Conservation (phyloP, 2,888 invertebrate genomes). For the Teleiodes luculella region DNA sequence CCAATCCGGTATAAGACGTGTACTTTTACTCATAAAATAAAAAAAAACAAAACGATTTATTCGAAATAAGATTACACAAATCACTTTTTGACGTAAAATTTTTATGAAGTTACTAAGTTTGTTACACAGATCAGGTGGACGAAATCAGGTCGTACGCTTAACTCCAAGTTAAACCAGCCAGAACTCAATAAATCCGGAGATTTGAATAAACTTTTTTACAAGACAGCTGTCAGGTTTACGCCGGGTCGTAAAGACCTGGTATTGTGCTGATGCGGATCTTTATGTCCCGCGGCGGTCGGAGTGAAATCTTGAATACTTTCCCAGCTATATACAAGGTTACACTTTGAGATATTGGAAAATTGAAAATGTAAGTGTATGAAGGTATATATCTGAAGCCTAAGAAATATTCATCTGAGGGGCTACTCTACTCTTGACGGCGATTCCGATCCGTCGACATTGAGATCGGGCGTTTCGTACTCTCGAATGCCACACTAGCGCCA, state of each 20-base stretch:
- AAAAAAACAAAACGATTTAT: no score
- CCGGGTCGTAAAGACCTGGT: slow-evolving; percentile 6
- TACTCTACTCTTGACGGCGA: no score
- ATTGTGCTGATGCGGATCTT: slow-evolving; percentile 2
- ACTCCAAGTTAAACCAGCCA: not conserved
- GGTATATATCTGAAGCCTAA: no score
- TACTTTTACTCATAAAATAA: no score
- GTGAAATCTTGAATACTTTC: not conserved
- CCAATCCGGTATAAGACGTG: no score
- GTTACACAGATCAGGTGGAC: not conserved
- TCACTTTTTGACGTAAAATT: no score
- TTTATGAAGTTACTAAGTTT: not conserved
- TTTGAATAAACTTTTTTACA: slow-evolving; percentile 15
- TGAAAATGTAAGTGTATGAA: no score
- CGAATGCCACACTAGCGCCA: no score
- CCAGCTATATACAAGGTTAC: not conserved
- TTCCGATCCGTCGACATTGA: no score
- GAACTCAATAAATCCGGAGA: slow-evolving; percentile 9
- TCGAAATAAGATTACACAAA: no score
- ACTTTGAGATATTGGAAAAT: not conserved
- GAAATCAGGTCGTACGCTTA: not conserved
- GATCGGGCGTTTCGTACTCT: no score
- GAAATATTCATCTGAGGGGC: no score
- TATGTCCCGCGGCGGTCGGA: slow-evolving; percentile 2
- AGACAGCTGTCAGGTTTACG: slow-evolving; percentile 14